Percentiles rank a stretch among this genome's conserved stretches.
These are phyloP conservation scores for Drosophila paramelanica DNA, from an alignment of 2,888 invertebrate species.

Conservation along the genomic window DNA sequence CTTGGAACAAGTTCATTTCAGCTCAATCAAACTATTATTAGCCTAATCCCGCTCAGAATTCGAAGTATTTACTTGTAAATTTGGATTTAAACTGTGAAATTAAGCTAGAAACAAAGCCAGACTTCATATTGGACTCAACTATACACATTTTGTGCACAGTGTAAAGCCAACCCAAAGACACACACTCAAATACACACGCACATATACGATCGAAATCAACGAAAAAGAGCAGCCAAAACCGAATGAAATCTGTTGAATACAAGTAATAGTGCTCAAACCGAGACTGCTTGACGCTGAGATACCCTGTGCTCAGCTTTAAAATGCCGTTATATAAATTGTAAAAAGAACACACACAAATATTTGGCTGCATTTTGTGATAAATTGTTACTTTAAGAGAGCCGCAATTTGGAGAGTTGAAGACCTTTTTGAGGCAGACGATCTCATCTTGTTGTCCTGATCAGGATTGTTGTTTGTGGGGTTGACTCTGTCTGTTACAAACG, in stretches of 20 bases:
- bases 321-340: neutral
- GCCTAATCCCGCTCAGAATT: neutral
- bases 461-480: neutral
- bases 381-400: too few species aligned
- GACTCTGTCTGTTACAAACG: neutral
- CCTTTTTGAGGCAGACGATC: neutral
- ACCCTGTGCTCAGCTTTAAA: slow-evolving; percentile 4
- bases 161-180: slow-evolving; percentile 46
- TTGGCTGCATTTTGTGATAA: too few species aligned
- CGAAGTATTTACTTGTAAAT: neutral
- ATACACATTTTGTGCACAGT: slow-evolving; percentile 57
- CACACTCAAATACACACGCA: slow-evolving; percentile 45
- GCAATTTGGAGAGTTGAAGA: neutral
- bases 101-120: slow-evolving; percentile 22
- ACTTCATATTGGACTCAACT: slow-evolving; percentile 10
- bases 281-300: slow-evolving; percentile 11
- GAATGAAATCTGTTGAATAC: slow-evolving; percentile 62
- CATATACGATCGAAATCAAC: slow-evolving; percentile 57
- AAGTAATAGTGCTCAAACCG: slow-evolving; percentile 30
- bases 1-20: neutral
- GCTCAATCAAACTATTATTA: neutral
- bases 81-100: neutral
- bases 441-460: neutral
- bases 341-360: neutral
- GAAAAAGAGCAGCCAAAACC: slow-evolving; percentile 46